These are phyloP conservation scores for Lordiphosa clarofinis DNA, from an alignment of 1,140 invertebrate species.

Conservation along the genomic window DNA sequence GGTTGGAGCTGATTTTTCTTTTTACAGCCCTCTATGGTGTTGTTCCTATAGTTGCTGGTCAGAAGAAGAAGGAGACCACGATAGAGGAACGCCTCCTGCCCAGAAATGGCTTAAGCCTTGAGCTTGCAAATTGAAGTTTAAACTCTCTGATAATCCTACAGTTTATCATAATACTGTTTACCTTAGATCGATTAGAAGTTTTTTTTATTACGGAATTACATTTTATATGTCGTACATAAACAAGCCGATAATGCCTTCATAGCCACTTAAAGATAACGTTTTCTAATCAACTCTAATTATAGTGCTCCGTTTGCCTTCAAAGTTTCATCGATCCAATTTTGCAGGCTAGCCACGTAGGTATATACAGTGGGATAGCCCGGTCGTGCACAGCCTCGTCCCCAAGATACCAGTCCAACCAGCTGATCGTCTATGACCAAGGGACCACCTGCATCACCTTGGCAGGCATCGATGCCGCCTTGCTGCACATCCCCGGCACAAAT, in stretches of 20 bases:
- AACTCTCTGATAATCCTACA: too few species aligned
- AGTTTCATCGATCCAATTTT: slow-evolving; percentile 79
- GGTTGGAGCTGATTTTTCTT: too few species aligned
- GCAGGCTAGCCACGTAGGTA: slow-evolving; percentile 80
- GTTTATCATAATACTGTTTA: neutral
- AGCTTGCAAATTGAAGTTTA: too few species aligned
- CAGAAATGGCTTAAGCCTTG: too few species aligned
- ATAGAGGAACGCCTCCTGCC: too few species aligned
- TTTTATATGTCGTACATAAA: slow-evolving; percentile 18
- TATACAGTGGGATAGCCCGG: slow-evolving; percentile 83
- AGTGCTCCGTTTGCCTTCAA: slow-evolving; percentile 26
- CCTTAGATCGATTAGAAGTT: slow-evolving; percentile 5
- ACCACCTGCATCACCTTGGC: slow-evolving; percentile 85
- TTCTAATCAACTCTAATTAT: slow-evolving; percentile 32
- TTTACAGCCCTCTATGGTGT: too few species aligned
- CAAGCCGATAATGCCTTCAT: slow-evolving; percentile 4
- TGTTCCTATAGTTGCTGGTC: too few species aligned
- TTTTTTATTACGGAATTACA: slow-evolving; percentile 46
- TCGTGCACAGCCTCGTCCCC: slow-evolving; percentile 83
- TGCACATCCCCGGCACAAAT: slow-evolving; percentile 83
- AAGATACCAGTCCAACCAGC: slow-evolving; percentile 83
- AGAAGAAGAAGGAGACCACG: too few species aligned
- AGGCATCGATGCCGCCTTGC: slow-evolving; percentile 83
- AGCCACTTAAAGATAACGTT: slow-evolving; percentile 30
- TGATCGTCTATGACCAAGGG: slow-evolving; percentile 82